Percentiles rank a stretch among this genome's conserved stretches.
Conservation (phyloP, 1,140 invertebrate genomes). For the Lepidurus couesii region DNA sequence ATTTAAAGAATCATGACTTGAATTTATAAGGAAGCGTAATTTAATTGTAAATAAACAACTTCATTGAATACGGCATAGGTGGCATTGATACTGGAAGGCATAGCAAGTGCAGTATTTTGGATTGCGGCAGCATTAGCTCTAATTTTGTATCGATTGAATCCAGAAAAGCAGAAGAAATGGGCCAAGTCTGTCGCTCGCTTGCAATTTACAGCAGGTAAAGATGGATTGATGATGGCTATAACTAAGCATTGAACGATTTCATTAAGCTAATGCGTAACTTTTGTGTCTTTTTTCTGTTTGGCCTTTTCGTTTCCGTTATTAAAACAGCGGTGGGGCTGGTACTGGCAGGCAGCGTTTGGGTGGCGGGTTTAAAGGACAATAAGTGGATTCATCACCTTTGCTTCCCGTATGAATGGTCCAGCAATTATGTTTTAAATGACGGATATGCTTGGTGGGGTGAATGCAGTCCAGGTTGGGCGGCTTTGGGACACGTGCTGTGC, state of each 20-base stretch:
- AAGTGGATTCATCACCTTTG: constrained; percentile 13
- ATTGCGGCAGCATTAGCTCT: background rate
- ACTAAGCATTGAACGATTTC: background rate
- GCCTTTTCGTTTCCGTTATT: background rate
- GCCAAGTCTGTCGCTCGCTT: background rate
- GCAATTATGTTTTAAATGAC: background rate
- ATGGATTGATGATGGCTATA: no score
- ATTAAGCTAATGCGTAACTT: background rate
- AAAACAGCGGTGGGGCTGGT: background rate
- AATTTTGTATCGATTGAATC: background rate
- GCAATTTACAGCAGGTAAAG: background rate
- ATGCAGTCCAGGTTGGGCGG: constrained; percentile 20
- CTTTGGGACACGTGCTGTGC: constrained; percentile 1
- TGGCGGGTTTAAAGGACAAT: background rate
- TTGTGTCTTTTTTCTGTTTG: background rate
- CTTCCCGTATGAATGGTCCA: background rate
- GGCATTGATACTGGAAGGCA: background rate
- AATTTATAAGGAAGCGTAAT: no score
- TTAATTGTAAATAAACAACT: no score
- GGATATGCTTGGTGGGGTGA: background rate
- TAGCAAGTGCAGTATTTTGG: background rate
- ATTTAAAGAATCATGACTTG: background rate
- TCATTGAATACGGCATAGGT: background rate
- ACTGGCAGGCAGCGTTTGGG: background rate
- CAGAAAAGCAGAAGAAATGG: background rate